These are phyloP conservation scores for Rhincodon typus DNA, from an alignment of 2,797 vertebrate genomes.

Conservation along the genomic window DNA sequence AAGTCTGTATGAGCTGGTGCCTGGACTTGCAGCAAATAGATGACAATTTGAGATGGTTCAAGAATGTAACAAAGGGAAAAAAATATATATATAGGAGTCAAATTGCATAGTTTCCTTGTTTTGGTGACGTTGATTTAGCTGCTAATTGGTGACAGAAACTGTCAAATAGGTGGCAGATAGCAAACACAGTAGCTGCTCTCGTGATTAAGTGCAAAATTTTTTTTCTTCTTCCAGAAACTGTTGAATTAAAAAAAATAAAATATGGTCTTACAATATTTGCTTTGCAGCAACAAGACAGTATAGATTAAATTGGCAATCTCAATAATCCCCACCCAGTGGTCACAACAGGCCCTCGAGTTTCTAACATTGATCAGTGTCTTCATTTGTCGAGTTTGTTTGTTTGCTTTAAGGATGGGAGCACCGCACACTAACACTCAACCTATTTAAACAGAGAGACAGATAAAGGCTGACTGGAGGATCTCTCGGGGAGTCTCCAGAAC, in stretches of 20 bases:
- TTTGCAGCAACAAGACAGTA: constrained; percentile 82
- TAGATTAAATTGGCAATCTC: constrained; percentile 49
- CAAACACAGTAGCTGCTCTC: constrained; percentile 81
- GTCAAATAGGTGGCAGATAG: constrained; percentile 94
- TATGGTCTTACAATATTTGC: constrained; percentile 85
- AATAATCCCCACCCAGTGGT: constrained; percentile 60
- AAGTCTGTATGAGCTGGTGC: constrained; percentile 61
- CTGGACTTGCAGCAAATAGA: constrained; percentile 61
- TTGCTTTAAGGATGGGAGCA: constrained; percentile 75
- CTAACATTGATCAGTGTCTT: constrained; percentile 84
- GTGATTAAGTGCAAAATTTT: constrained; percentile 88
- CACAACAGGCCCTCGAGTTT: constrained; percentile 63
- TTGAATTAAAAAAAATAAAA: constrained; percentile 66
- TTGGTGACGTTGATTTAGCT: constrained; percentile 96
- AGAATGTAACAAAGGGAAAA: constrained; percentile 60
- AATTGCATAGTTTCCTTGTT: constrained; percentile 64
- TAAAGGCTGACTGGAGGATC: constrained; percentile 83
- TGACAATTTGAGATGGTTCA: constrained; percentile 66
- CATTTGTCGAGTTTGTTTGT: constrained; percentile 89
- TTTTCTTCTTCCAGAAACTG: constrained; percentile 68
- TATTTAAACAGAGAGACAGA: constrained; percentile 78
- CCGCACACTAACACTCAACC: constrained; percentile 77
- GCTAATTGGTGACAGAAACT: constrained; percentile 99
- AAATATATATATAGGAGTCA: constrained; percentile 57
- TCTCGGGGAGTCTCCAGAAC: constrained; percentile 86